A percentile compares a stretch with the other conserved stretches of the same genome.
phyloP scores from a whole-genome alignment of 2,113 vertebrate genomes.

The Peucedramus taeniatus region DNA sequence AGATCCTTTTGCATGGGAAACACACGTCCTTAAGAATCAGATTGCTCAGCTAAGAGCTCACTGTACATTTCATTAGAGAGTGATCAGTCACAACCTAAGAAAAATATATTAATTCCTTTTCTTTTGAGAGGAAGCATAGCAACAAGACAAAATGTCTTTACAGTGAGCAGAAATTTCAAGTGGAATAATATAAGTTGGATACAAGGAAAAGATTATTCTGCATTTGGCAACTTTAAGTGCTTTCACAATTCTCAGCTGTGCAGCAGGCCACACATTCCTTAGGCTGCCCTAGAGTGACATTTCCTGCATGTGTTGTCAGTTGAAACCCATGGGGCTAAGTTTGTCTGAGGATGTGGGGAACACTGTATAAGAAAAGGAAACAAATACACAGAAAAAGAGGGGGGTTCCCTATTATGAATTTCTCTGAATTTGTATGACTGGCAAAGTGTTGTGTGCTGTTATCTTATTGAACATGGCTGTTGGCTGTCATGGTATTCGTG shows the following conservation, averaged over 20 bases:
- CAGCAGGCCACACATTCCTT: fast-evolving
- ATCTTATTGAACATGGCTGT: neutral
- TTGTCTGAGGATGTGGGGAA: neutral
- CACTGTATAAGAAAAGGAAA: neutral
- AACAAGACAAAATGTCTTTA: neutral
- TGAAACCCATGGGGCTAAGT: neutral
- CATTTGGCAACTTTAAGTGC: neutral
- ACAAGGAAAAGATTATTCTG: neutral
- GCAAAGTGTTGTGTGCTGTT: neutral
- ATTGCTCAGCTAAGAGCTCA: neutral
- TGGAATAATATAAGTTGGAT: neutral
- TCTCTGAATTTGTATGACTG: neutral
- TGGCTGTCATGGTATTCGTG: neutral
- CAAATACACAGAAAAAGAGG: neutral
- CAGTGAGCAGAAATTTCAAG: neutral
- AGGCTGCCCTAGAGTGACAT: neutral
- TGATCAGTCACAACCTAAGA: neutral
- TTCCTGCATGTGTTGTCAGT: neutral
- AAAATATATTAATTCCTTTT: neutral
- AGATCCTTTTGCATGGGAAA: neutral
- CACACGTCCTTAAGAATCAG: neutral
- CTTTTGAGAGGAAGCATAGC: neutral
- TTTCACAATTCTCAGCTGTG: neutral
- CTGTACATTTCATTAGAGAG: neutral
- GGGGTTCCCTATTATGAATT: neutral